Percentiles rank a stretch among this genome's conserved stretches.
Conservation (phyloP, 2,113 vertebrate species). For the Tympanuchus pallidicinctus region DNA sequence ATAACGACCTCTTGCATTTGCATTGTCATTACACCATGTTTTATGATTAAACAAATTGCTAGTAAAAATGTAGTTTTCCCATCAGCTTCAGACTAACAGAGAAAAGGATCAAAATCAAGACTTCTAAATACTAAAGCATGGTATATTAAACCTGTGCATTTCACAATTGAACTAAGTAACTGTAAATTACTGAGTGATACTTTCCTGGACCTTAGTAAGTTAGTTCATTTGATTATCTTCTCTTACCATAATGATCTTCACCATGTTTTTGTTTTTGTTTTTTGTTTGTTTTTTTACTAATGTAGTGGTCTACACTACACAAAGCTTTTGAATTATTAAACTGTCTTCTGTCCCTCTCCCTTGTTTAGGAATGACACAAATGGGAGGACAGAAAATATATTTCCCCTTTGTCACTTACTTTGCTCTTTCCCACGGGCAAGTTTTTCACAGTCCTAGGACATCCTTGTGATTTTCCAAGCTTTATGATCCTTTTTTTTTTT, state of each 20-base stretch:
- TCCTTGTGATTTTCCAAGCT: neutral
- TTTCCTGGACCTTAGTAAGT: neutral
- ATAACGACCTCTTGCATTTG: neutral
- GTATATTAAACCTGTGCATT: neutral
- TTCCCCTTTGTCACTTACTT: neutral
- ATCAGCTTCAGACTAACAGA: neutral
- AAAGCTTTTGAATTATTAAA: neutral
- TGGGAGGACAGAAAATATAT: neutral
- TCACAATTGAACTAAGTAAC: neutral
- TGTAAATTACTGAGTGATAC: neutral
- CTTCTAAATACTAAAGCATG: neutral
- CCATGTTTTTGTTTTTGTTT: neutral
- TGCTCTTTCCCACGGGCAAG: neutral
- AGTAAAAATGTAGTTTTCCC: neutral
- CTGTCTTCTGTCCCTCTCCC: neutral
- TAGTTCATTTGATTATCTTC: neutral
- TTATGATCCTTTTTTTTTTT: neutral
- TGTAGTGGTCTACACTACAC: neutral
- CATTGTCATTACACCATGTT: neutral
- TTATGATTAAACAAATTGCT: neutral
- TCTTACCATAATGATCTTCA: neutral
- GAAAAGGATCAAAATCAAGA: neutral
- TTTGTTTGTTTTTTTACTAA: neutral
- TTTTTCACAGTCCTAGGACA: neutral
- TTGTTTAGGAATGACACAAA: neutral